Conservation (phyloP, 2,113 vertebrate genomes). For the Cromileptes altivelis region DNA sequence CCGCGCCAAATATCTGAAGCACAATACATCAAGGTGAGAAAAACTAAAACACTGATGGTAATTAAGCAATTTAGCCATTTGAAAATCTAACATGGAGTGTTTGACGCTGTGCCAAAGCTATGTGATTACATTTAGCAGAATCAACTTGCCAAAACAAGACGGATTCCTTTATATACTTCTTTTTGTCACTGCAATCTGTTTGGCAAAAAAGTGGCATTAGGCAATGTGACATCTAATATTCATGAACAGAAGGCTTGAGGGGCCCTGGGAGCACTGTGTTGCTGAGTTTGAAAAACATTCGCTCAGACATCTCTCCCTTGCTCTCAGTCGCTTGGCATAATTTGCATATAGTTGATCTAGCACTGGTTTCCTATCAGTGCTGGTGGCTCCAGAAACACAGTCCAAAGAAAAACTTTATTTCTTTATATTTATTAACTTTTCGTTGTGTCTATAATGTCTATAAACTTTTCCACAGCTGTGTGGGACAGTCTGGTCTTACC, state of each 20-base stretch:
- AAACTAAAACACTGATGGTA: not conserved
- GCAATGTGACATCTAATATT: slow-evolving; percentile 56
- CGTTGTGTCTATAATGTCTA: not conserved
- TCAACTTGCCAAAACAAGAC: slow-evolving; percentile 4
- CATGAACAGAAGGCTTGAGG: slow-evolving; percentile 38
- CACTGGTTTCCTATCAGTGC: slow-evolving; percentile 25
- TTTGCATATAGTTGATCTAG: slow-evolving; percentile 40
- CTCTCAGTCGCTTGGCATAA: slow-evolving; percentile 13
- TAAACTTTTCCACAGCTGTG: not conserved
- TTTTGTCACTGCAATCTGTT: slow-evolving; percentile 18
- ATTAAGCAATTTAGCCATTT: not conserved
- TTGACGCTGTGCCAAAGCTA: not conserved
- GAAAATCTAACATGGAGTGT: not conserved
- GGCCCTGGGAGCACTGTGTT: slow-evolving; percentile 21
- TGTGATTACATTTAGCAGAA: not conserved
- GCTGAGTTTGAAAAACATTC: slow-evolving; percentile 51
- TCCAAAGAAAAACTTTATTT: not conserved
- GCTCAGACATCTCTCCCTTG: slow-evolving; percentile 32
- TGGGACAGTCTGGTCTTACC: not conserved
- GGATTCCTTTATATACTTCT: not conserved
- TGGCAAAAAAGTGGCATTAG: slow-evolving; percentile 5
- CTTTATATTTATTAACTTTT: not conserved
- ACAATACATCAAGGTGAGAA: not conserved
- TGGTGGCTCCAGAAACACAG: slow-evolving; percentile 11
- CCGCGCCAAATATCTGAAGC: slow-evolving; percentile 5